Base-by-base conservation (phyloP, 2,797 vertebrate genomes). In the Pseudomugil tenellus region DNA sequence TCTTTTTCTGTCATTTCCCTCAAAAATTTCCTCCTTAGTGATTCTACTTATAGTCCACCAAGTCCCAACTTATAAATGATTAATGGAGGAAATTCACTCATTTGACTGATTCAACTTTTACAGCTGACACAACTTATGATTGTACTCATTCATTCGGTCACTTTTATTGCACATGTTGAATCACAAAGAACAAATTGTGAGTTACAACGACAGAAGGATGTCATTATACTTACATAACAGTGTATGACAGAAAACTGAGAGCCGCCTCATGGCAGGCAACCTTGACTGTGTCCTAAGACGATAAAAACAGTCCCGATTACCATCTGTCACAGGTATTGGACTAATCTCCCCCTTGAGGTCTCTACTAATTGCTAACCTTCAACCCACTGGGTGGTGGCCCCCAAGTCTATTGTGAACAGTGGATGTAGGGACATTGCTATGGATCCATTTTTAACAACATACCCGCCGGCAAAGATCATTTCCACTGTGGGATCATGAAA, bases 361-460 rank as follows among this genome's bases (percentile, higher is more conserved):
- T 8, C 32, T 55, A 19, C 35, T 74, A 74, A 84, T 86, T 68
- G 72, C 81, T 86, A 58, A 79, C 73, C 58, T 79, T 54, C 81
- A 39, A 67, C 56, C 68, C 25, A 69, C 13, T 64, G 12, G 71
- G 75, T 58, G 52, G 79, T 54, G 57, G 43, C 70, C 61, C 53
- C 16, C 12, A 10, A 14, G 54, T 64, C 76, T 35, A 73, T 86
- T 77, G 51, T 84, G 56, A 85, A 77, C 72, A 75, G 73, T 73
- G 58, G 67, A 72, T 67, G 49, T 56, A 0, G 17, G 55, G 69
- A 78, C 62, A 41, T 74, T 57, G 37, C 17, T 63, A 37, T 61
- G 31, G 31, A 56, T 83, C 67, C 80, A 87, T 90, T 90, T 88
- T 88, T 89, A 85, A 76, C 76, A 65, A 76, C 77, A 77, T 76